phyloP scores from a whole-genome alignment of 2,888 invertebrate species.

The Neoitamus cyanurus region DNA sequence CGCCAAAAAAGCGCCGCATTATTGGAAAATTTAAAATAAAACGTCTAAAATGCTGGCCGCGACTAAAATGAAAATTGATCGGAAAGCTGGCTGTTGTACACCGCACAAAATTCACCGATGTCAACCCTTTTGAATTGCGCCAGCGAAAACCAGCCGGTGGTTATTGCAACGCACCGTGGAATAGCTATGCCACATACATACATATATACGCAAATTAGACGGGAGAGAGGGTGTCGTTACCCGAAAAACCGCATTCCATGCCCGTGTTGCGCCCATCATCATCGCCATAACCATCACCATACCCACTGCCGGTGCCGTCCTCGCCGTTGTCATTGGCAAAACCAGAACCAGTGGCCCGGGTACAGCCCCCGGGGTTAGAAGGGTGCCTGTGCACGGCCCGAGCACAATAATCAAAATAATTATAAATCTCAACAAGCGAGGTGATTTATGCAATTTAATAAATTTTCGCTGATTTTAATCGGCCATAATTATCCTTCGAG shows the following conservation, averaged over 20 bases:
- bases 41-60: background rate
- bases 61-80: conserved; percentile 42
- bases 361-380: background rate
- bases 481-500: conserved; percentile 59
- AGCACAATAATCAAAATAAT: conserved; percentile 53
- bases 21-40: background rate
- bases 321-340: background rate
- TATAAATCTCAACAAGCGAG: conserved; percentile 51
- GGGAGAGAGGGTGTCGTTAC: background rate
- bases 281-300: background rate
- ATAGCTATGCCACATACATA: background rate
- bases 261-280: background rate
- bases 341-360: background rate
- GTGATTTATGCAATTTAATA: conserved; percentile 64
- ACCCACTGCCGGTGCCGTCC: background rate
- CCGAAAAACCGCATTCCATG: conserved; percentile 30
- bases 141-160: conserved; percentile 3
- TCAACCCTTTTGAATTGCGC: background rate
- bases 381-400: conserved; percentile 7
- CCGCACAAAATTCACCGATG: conserved; percentile 18
- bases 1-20: background rate
- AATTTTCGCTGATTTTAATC: conserved; percentile 64
- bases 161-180: background rate
- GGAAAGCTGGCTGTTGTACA: conserved; percentile 36
- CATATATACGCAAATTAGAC: background rate